Conservation (phyloP, 1,140 invertebrate genomes). For the Eupristina koningsbergeri region DNA sequence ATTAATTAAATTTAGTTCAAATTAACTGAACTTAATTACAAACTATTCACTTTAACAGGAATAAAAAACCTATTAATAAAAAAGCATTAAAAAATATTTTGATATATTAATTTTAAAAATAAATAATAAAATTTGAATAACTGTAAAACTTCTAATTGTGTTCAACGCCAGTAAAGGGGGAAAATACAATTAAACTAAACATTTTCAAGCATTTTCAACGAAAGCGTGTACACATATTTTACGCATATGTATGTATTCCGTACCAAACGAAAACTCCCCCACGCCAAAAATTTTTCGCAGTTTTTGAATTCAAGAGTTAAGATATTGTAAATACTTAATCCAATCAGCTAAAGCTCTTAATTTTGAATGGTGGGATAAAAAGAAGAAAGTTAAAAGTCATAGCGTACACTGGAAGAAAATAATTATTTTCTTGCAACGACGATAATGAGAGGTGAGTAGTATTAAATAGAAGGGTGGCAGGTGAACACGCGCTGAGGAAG, state of each 20-base stretch:
- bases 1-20: no score
- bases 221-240: not conserved
- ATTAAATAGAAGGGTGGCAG: slow-evolving; percentile 7
- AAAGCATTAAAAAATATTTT: no score
- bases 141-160: no score
- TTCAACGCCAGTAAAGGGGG: no score
- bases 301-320: not conserved
- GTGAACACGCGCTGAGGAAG: not conserved
- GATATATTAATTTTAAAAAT: no score
- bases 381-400: not conserved
- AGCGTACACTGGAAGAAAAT: not conserved
- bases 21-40: no score
- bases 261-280: not conserved
- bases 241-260: not conserved
- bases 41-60: no score
- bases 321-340: slow-evolving; percentile 24
- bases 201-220: not conserved
- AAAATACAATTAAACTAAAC: no score
- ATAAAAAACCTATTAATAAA: no score
- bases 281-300: slow-evolving; percentile 41
- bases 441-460: slow-evolving; percentile 33
- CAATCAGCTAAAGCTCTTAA: not conserved
- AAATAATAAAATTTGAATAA: no score
- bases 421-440: slow-evolving; percentile 40
- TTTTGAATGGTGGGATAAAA: not conserved